Evolutionary conservation across 2,113 vertebrate genomes (phyloP), one percentile per base, ranked within the genome.

Genomic region (Apteryx mantelli): DNA sequence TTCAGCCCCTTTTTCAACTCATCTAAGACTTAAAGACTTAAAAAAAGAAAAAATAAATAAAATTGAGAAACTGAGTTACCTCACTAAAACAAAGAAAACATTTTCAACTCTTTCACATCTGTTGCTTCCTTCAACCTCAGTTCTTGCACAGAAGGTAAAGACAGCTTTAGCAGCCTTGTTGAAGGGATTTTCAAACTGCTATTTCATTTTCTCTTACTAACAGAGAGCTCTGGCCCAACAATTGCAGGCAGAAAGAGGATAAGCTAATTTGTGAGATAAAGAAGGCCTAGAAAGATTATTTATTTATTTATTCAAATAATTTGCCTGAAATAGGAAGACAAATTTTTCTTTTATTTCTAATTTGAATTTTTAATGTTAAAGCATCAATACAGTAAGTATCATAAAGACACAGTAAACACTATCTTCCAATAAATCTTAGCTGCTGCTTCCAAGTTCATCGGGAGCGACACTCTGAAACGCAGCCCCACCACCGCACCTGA

Each of bases 331-430:
- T 28, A 55, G 63, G 34, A 86, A 12, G 30, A 40, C 20, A 7
- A 9, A 8, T 55, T 55, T 61, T 63, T 34, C 11, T 32, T 66
- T 68, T 12, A 4, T 34, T 77, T 73, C 19, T 28, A 21, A 71
- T 50, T 34, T 30, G n/a, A n/a, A 42, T 28, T 81, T 46, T 71
- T 71, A 17, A 44, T 61, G 71, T 48, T 61, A 66, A 77, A 66
- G 34, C 9, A 53, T 73, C 25, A 5, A 5, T 52, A 28, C 13
- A 36, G 42, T 44, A 68, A 0, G 0, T 32, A 61, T 22, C 14
- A 3, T 5, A 60, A 36, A 18, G 32, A 32, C 34, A 20, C 5
- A 0, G 2, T 12, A 65, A 70, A 60, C 0, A 2, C 5, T 55
- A 53, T 34, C 21, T 55, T 48, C 55, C 34, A 22, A 7, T 7